Base-by-base conservation (phyloP, 2,113 vertebrate genomes). In the Alligator mississippiensis region DNA sequence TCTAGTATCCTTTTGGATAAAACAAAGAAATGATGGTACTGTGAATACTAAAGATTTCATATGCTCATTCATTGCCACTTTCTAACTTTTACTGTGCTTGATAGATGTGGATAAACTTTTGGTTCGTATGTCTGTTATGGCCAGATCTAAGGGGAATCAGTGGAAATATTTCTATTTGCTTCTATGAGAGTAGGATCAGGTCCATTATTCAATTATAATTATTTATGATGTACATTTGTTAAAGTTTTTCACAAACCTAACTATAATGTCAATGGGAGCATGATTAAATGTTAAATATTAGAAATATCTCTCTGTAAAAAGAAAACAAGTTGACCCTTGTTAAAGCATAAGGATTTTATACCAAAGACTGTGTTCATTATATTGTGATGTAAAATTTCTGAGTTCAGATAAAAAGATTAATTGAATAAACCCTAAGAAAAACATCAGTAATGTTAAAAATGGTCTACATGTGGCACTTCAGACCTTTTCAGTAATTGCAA, bases 191-290 rank as follows among this genome's bases (percentile, higher is more conserved):
- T 4, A 19, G 25, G 82, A 21, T 68, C 24, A 77, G 79, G 4
- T 5, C 9, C 4, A 1, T 0, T 64, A 34, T 24, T 72, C 24
- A 30, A 9, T 58, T 82, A 21, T 24, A 3, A 21, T 60, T 83
- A 72, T 66, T 78, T 89, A 4, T 34, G 80, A 85, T 1, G 2
- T 0, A 8, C 2, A 11, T 60, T 9, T 25, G 10, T 84, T 10
- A 12, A 57, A 68, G 28, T 28, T 55, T 62, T 76, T 79, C 19
- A 5, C 1, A 28, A 19, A 24, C 21, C 22, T 59, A 80, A 1
- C 0, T 0, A 34, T n/a, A 38, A 47, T 4, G 24, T 18, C 3
- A 63, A 18, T 1, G n/a, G 0, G 0, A 27, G 47, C 14, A 64
- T 68, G 18, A 4, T 66, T 9, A 47, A 59, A 66, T 19, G 27